Conservation (phyloP, 2,888 invertebrate genomes). For the Erebia palarica region DNA sequence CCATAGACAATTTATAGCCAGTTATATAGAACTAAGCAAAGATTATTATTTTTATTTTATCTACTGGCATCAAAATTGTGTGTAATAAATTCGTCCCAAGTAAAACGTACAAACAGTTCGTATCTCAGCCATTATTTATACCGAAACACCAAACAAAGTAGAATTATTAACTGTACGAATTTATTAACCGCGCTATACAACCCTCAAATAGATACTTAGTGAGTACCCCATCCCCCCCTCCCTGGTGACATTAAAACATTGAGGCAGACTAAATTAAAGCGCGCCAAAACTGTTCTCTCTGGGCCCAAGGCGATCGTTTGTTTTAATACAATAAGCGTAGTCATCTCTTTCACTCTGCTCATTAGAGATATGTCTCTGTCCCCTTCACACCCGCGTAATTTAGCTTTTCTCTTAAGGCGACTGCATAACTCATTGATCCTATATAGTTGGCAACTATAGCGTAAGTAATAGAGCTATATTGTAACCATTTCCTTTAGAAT, state of each 20-base stretch:
- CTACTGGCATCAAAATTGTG: slow-evolving; percentile 5
- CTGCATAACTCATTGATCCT: slow-evolving; percentile 43
- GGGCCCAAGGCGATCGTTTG: slow-evolving; percentile 81
- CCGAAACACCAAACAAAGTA: slow-evolving; percentile 52
- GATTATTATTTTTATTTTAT: too few relatives aligned
- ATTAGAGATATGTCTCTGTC: slow-evolving; percentile 54
- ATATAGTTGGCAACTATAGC: slow-evolving; percentile 36
- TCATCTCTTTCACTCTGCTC: slow-evolving; percentile 67
- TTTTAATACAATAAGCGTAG: slow-evolving; percentile 80
- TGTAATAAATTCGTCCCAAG: slow-evolving; percentile 18
- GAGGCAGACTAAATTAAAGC: slow-evolving; percentile 80
- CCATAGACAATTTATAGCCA: neutral
- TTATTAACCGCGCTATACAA: slow-evolving; percentile 73
- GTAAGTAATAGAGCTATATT: slow-evolving; percentile 6
- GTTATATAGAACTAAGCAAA: neutral
- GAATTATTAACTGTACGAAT: slow-evolving; percentile 73
- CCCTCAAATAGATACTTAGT: slow-evolving; percentile 81
- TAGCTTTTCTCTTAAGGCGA: slow-evolving; percentile 73
- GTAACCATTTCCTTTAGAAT: neutral
- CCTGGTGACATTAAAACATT: slow-evolving; percentile 77
- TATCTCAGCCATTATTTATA: slow-evolving; percentile 44
- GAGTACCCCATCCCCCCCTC: slow-evolving; percentile 53
- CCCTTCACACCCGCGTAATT: slow-evolving; percentile 61
- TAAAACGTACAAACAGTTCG: slow-evolving; percentile 27
- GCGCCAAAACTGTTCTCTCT: slow-evolving; percentile 79